phyloP scores from a whole-genome alignment of 1,140 invertebrate species.

The Neocloeon triangulifer region DNA sequence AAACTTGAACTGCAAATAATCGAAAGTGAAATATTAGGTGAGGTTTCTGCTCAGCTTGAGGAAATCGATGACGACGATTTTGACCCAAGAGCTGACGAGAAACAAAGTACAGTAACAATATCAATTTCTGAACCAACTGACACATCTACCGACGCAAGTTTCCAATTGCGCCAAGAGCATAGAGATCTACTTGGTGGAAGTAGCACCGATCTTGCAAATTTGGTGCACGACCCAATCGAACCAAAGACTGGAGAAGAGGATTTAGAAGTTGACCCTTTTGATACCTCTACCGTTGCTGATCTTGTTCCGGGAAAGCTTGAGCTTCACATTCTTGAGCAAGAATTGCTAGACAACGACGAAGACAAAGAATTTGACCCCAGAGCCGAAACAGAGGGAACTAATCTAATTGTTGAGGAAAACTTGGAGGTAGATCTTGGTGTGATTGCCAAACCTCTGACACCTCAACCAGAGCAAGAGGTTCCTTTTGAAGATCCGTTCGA shows the following conservation, averaged over 20 bases:
- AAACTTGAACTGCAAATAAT: slow-evolving; percentile 36
- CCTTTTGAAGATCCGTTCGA: slow-evolving; percentile 15
- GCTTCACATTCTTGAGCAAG: slow-evolving; percentile 52
- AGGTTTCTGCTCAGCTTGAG: too few species aligned
- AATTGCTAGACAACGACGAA: slow-evolving; percentile 32
- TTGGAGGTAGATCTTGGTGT: slow-evolving; percentile 34
- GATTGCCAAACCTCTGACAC: slow-evolving; percentile 46
- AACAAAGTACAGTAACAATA: slow-evolving; percentile 14
- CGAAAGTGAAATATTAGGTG: slow-evolving; percentile 26
- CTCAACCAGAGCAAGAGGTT: slow-evolving; percentile 28
- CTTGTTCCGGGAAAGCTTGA: slow-evolving; percentile 50
- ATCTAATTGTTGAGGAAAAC: slow-evolving; percentile 8
- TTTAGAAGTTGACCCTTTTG: slow-evolving; percentile 52
- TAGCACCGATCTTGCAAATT: slow-evolving; percentile 42
- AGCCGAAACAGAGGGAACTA: too few species aligned
- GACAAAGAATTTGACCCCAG: slow-evolving; percentile 10
- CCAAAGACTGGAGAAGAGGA: slow-evolving; percentile 26
- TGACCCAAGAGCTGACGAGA: slow-evolving; percentile 32
- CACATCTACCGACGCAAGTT: slow-evolving; percentile 4
- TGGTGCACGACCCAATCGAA: slow-evolving; percentile 40
- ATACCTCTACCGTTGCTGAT: slow-evolving; percentile 49
- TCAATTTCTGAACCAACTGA: not conserved
- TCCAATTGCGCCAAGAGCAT: slow-evolving; percentile 13
- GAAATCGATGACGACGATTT: slow-evolving; percentile 8
- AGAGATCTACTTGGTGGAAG: slow-evolving; percentile 48